Evolutionary conservation across 2,797 vertebrate genomes (phyloP).

Genomic region (Eleutherodactylus coqui): DNA sequence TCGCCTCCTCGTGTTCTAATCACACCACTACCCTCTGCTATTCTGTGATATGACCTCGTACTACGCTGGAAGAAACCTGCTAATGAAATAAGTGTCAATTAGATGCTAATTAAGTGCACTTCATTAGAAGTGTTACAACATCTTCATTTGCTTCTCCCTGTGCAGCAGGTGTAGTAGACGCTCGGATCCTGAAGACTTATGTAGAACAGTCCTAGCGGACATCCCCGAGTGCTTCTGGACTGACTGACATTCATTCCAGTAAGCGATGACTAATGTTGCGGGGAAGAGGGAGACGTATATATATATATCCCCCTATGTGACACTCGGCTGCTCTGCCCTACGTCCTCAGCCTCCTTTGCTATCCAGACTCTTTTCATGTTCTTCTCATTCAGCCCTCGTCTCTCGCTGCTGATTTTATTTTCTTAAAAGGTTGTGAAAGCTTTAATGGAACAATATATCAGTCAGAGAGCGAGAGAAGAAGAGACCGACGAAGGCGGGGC

Average conservation of each 20-base stretch:
- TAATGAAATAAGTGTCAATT: conserved; percentile 61
- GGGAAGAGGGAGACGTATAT: background rate
- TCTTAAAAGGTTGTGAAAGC: conserved; percentile 52
- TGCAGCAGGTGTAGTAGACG: background rate
- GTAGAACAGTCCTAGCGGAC: background rate
- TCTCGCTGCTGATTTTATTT: conserved; percentile 55
- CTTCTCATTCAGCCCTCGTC: conserved; percentile 46
- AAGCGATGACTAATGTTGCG: conserved; percentile 35
- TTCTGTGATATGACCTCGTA: conserved; percentile 22
- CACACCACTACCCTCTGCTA: background rate
- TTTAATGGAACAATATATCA: conserved; percentile 60
- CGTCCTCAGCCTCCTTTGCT: conserved; percentile 30
- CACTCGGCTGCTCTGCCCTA: conserved; percentile 28
- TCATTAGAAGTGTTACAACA: conserved; percentile 36
- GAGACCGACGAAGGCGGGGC: background rate
- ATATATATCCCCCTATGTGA: conserved; percentile 24
- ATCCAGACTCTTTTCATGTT: conserved; percentile 54
- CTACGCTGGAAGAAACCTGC: conserved; percentile 37
- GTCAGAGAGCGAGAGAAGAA: conserved; percentile 35
- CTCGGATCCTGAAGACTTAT: background rate
- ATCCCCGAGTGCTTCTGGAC: background rate
- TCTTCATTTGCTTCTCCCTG: conserved; percentile 36
- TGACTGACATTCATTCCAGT: conserved; percentile 20
- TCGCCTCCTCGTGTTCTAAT: background rate
- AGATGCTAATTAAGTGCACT: conserved; percentile 56